Percentiles rank a stretch among this genome's conserved stretches.
These are phyloP conservation scores for Albula glossodonta DNA, from an alignment of 2,113 vertebrate genomes.

Conservation along the genomic window DNA sequence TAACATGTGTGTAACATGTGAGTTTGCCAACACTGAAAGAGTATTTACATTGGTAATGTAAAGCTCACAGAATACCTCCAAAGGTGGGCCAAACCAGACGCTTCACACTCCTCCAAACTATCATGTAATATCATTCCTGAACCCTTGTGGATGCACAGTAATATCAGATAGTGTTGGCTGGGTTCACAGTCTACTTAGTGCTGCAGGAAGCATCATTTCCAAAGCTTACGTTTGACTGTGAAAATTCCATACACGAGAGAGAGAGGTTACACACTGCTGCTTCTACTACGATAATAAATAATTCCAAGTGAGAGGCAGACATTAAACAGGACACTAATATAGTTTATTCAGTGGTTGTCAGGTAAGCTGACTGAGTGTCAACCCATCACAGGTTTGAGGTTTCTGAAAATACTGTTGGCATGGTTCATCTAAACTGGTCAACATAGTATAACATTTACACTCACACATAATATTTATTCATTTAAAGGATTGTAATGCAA, in stretches of 20 bases:
- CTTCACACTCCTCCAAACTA: neutral
- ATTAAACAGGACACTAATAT: neutral
- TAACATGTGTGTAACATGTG: no score
- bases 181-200: neutral
- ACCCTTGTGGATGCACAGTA: neutral
- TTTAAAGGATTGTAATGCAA: neutral
- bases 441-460: neutral
- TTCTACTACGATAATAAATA: neutral
- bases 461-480: neutral
- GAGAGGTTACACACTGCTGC: neutral
- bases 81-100: no score
- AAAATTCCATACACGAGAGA: neutral
- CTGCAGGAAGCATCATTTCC: neutral
- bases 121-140: neutral
- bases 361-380: neutral
- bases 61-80: neutral
- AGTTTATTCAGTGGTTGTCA: neutral
- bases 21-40: neutral
- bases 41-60: neutral
- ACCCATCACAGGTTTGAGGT: neutral
- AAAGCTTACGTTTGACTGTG: neutral
- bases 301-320: neutral
- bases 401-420: neutral
- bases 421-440: neutral
- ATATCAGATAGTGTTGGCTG: neutral